A percentile compares a stretch with the other conserved stretches of the same genome.
phyloP scores from a whole-genome alignment of 2,797 vertebrate genomes.

The Takifugu rubripes region DNA sequence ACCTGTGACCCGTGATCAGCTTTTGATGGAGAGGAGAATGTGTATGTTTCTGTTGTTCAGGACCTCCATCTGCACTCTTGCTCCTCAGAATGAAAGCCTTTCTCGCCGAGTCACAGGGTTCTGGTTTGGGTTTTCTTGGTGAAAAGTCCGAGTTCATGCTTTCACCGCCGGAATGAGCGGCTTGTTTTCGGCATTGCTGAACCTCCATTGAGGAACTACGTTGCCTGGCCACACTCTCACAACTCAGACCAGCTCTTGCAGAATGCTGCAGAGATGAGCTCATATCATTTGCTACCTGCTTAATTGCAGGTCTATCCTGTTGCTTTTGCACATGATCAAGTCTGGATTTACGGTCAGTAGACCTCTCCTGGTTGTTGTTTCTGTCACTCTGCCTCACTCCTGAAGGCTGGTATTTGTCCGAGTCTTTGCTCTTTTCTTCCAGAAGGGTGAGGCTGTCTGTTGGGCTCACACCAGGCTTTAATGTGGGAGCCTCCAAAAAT shows the following conservation, averaged over 20 bases:
- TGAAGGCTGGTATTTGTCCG: slow-evolving; percentile 41
- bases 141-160: slow-evolving; percentile 63
- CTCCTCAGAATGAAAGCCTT: slow-evolving; percentile 65
- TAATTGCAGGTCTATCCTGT: slow-evolving; percentile 27
- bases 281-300: slow-evolving; percentile 32
- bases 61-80: slow-evolving; percentile 60
- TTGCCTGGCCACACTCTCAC: slow-evolving; percentile 61
- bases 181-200: slow-evolving; percentile 60
- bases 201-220: slow-evolving; percentile 72
- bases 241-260: slow-evolving; percentile 58
- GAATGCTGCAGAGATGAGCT: slow-evolving; percentile 40
- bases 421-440: slow-evolving; percentile 41
- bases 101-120: slow-evolving; percentile 56
- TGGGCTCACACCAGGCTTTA: slow-evolving; percentile 71
- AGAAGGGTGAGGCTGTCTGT: slow-evolving; percentile 46
- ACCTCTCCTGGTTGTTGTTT: slow-evolving; percentile 67
- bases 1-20: slow-evolving; percentile 68
- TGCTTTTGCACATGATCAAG: slow-evolving; percentile 61
- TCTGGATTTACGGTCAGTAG: slow-evolving; percentile 67
- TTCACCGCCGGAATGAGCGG: slow-evolving; percentile 54
- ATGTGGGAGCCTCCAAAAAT: slow-evolving; percentile 54
- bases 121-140: slow-evolving; percentile 67
- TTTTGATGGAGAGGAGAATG: slow-evolving; percentile 76
- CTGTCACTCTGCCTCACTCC: slow-evolving; percentile 53
- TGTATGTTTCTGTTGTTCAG: slow-evolving; percentile 62